Percentiles rank a stretch among this genome's conserved stretches.
Conservation (phyloP, 1,140 invertebrate genomes). For the Solenopsis invicta region DNA sequence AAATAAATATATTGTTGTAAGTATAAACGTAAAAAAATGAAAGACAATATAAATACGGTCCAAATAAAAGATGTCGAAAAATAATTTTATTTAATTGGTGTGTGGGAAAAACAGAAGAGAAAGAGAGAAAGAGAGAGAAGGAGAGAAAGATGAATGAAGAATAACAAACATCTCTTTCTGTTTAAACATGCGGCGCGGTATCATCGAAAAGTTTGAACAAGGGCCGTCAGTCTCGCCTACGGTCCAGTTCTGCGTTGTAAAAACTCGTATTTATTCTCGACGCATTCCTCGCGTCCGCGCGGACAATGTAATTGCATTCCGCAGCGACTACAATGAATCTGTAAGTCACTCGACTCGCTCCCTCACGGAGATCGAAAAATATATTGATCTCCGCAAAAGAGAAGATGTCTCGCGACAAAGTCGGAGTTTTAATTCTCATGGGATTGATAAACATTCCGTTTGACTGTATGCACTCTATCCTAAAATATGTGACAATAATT, state of each 20-base stretch:
- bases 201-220: slow-evolving; percentile 47
- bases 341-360: slow-evolving; percentile 28
- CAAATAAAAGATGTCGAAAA: not conserved
- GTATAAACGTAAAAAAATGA: not conserved
- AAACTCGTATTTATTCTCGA: slow-evolving; percentile 53
- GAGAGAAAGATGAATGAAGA: not conserved
- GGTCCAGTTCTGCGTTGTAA: slow-evolving; percentile 43
- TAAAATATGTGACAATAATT: not conserved
- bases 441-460: not conserved
- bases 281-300: slow-evolving; percentile 39
- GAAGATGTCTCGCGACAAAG: not conserved
- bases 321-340: slow-evolving; percentile 41
- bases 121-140: not conserved
- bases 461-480: not conserved
- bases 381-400: slow-evolving; percentile 44
- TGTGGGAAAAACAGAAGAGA: too few species aligned
- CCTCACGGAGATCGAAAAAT: slow-evolving; percentile 11
- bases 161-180: slow-evolving; percentile 40
- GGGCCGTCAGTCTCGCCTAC: slow-evolving; percentile 41
- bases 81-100: slow-evolving; percentile 22
- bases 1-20: not conserved
- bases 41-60: not conserved
- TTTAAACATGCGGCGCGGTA: slow-evolving; percentile 42
- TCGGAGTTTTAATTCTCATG: not conserved
- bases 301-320: slow-evolving; percentile 64